These are phyloP conservation scores for Orius insidiosus DNA, from an alignment of 1,140 invertebrate species.

Conservation along the genomic window DNA sequence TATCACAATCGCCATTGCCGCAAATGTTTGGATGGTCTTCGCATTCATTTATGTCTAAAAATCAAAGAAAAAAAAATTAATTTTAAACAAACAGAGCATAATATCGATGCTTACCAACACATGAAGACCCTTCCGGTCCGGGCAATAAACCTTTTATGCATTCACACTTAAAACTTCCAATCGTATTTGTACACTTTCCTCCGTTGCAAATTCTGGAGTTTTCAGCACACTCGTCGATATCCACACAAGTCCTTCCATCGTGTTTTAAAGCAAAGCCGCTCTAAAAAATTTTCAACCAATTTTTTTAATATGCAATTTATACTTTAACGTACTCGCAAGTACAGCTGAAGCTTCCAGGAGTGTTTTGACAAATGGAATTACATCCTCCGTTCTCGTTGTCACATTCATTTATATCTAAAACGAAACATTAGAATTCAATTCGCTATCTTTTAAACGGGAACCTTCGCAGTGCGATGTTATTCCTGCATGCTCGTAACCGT, in stretches of 20 bases:
- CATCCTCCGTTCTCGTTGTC: slow-evolving; percentile 40
- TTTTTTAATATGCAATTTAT: too few relatives aligned
- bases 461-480: slow-evolving; percentile 42
- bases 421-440: slow-evolving; percentile 13
- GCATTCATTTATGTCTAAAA: slow-evolving; percentile 53
- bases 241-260: slow-evolving; percentile 32
- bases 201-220: slow-evolving; percentile 64
- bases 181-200: slow-evolving; percentile 61
- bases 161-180: slow-evolving; percentile 57
- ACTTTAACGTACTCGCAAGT: slow-evolving; percentile 28
- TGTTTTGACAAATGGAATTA: slow-evolving; percentile 42
- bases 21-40: slow-evolving; percentile 46
- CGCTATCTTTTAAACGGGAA: slow-evolving; percentile 30
- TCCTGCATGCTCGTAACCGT: slow-evolving; percentile 52
- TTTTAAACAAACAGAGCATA: neutral
- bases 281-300: too few relatives aligned
- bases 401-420: slow-evolving; percentile 48
- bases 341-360: slow-evolving; percentile 36
- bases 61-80: too few relatives aligned
- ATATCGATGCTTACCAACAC: slow-evolving; percentile 34
- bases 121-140: slow-evolving; percentile 48
- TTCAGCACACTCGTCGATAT: slow-evolving; percentile 62
- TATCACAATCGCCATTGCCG: slow-evolving; percentile 53
- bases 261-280: slow-evolving; percentile 27
- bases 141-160: slow-evolving; percentile 56